phyloP scores from a whole-genome alignment of 2,888 invertebrate species.

The Antheraea assamensis region DNA sequence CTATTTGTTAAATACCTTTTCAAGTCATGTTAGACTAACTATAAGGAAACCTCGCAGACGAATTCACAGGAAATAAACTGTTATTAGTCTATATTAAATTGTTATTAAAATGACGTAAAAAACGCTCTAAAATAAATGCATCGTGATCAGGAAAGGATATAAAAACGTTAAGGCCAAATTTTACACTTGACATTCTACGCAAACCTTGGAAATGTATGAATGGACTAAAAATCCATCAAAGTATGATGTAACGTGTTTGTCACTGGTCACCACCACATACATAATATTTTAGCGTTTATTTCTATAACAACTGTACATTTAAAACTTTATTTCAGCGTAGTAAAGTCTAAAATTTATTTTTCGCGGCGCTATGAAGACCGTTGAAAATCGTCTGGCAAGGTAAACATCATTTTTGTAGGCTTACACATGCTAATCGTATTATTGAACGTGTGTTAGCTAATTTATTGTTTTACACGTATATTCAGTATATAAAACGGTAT shows the following conservation, averaged over 20 bases:
- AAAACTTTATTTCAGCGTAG: neutral
- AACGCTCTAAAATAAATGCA: neutral
- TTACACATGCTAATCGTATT: constrained; percentile 20
- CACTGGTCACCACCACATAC: neutral
- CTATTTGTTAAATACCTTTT: no score
- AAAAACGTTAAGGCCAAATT: constrained; percentile 22
- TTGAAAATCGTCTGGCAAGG: constrained; percentile 25
- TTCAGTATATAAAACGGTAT: neutral
- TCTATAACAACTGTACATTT: neutral
- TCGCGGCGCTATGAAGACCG: constrained; percentile 10
- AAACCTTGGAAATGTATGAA: constrained; percentile 36
- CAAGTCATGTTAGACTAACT: no score
- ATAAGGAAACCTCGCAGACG: no score
- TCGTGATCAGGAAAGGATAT: neutral
- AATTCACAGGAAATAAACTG: no score
- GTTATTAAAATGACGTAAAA: neutral
- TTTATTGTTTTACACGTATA: constrained; percentile 6
- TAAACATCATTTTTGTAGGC: constrained; percentile 23
- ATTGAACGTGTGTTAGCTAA: constrained; percentile 5
- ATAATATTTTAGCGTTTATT: neutral
- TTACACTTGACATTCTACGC: constrained; percentile 30
- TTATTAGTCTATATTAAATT: neutral
- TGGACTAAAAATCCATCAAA: constrained; percentile 30
- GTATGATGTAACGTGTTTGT: constrained; percentile 34
- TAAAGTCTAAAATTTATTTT: constrained; percentile 5